These are phyloP conservation scores for Holocentrus rufus DNA, from an alignment of 2,797 vertebrate species.

Conservation along the genomic window DNA sequence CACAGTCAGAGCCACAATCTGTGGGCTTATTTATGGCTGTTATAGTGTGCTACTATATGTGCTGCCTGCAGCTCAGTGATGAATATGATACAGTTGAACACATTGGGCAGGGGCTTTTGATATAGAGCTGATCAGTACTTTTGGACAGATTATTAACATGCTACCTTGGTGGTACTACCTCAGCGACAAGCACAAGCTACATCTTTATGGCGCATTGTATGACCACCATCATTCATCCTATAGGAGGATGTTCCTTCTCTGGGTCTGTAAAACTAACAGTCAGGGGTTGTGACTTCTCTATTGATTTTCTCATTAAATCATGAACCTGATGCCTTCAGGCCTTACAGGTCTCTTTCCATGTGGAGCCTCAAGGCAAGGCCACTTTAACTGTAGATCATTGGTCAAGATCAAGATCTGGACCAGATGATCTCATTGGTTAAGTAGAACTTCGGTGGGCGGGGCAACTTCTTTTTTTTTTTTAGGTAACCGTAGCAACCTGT, in stretches of 20 bases:
- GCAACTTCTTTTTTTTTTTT: too few relatives aligned
- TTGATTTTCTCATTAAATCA: conserved; percentile 44
- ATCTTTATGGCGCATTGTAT: conserved; percentile 37
- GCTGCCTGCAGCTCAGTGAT: conserved; percentile 30
- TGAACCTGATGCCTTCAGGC: conserved; percentile 16
- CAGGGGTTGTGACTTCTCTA: conserved; percentile 31
- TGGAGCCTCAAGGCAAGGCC: conserved; percentile 18
- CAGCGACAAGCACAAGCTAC: conserved; percentile 18
- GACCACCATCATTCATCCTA: conserved; percentile 39
- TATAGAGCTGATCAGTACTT: conserved; percentile 32
- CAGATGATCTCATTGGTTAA: neutral
- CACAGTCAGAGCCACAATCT: conserved; percentile 12
- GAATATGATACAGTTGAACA: conserved; percentile 31
- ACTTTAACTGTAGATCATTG: neutral
- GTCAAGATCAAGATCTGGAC: too few relatives aligned
- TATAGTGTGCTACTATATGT: neutral
- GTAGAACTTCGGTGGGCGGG: neutral
- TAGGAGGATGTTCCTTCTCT: conserved; percentile 17
- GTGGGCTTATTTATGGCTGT: conserved; percentile 41
- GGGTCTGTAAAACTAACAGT: conserved; percentile 45
- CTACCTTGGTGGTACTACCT: conserved; percentile 25
- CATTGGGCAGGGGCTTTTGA: conserved; percentile 17
- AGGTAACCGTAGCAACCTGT: too few relatives aligned
- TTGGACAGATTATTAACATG: conserved; percentile 35
- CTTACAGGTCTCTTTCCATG: conserved; percentile 1